A percentile compares a stretch with the other conserved stretches of the same genome.
These are phyloP conservation scores for Athalia circularis DNA, from an alignment of 2,888 invertebrate genomes.

Conservation along the genomic window DNA sequence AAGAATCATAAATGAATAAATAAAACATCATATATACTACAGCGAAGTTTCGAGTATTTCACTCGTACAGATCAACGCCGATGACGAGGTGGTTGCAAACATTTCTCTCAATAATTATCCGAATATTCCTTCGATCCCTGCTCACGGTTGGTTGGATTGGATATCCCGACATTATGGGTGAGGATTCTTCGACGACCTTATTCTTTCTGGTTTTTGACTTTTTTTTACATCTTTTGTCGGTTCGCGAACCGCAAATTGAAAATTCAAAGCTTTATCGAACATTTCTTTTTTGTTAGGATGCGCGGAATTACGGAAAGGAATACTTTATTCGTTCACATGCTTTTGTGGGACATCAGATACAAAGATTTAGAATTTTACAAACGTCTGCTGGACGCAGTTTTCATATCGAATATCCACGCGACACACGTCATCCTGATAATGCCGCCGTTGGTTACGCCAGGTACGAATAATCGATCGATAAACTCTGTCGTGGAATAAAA, in stretches of 20 bases:
- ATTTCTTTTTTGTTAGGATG: slow-evolving; percentile 68
- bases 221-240: too few species aligned
- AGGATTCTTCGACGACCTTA: slow-evolving; percentile 6
- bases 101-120: slow-evolving; percentile 75
- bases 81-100: slow-evolving; percentile 63
- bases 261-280: too few species aligned
- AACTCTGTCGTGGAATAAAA: background rate
- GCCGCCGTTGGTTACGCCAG: slow-evolving; percentile 72
- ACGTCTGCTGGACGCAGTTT: slow-evolving; percentile 74
- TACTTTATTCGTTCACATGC: slow-evolving; percentile 79
- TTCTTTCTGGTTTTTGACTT: too few species aligned
- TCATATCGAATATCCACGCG: slow-evolving; percentile 76
- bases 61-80: slow-evolving; percentile 72
- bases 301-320: slow-evolving; percentile 75
- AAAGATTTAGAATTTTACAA: slow-evolving; percentile 66
- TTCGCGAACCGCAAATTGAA: too few species aligned
- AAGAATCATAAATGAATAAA: slow-evolving; percentile 54
- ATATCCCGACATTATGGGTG: slow-evolving; percentile 77
- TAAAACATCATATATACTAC: slow-evolving; percentile 44
- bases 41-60: slow-evolving; percentile 76
- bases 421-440: slow-evolving; percentile 76
- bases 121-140: slow-evolving; percentile 76
- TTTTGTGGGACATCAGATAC: slow-evolving; percentile 77
- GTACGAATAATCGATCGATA: slow-evolving; percentile 63
- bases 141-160: slow-evolving; percentile 78